These are phyloP conservation scores for Burhinus oedicnemus DNA, from an alignment of 2,113 vertebrate genomes.

Conservation along the genomic window DNA sequence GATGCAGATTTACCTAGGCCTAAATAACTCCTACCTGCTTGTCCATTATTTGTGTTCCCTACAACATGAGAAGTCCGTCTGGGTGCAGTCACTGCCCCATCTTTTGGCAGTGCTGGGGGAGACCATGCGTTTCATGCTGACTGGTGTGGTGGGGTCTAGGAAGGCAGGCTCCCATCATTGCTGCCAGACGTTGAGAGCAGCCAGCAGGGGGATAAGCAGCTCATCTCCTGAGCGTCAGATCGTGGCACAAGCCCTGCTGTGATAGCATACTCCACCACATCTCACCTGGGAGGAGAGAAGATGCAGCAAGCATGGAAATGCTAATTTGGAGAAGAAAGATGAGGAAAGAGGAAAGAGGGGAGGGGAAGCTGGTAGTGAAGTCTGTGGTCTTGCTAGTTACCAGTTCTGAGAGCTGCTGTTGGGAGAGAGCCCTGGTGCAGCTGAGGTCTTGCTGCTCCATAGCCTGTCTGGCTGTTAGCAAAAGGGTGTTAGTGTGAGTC, in stretches of 20 bases:
- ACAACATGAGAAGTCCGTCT: neutral
- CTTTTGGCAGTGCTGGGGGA: neutral
- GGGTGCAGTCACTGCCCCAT: neutral
- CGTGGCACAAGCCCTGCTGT: accelerated
- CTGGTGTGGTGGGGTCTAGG: neutral
- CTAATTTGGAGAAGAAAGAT: neutral
- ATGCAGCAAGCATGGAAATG: neutral
- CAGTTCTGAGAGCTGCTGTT: neutral
- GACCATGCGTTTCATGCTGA: neutral
- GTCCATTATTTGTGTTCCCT: neutral
- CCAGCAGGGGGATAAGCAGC: accelerated
- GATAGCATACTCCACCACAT: neutral
- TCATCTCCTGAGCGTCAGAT: neutral
- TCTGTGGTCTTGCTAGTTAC: neutral
- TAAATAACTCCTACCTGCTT: neutral
- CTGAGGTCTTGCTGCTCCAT: neutral
- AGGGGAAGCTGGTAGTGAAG: neutral
- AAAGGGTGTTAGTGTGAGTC: neutral
- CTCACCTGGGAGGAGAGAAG: neutral
- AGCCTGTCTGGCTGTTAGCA: neutral
- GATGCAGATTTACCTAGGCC: neutral
- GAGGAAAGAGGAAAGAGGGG: neutral
- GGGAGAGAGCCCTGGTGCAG: neutral
- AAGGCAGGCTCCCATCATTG: neutral
- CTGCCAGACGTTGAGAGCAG: neutral